These are phyloP conservation scores for Lytechinus pictus DNA, from an alignment of 35 echinoderm and acorn worm genomes.

Conservation along the genomic window DNA sequence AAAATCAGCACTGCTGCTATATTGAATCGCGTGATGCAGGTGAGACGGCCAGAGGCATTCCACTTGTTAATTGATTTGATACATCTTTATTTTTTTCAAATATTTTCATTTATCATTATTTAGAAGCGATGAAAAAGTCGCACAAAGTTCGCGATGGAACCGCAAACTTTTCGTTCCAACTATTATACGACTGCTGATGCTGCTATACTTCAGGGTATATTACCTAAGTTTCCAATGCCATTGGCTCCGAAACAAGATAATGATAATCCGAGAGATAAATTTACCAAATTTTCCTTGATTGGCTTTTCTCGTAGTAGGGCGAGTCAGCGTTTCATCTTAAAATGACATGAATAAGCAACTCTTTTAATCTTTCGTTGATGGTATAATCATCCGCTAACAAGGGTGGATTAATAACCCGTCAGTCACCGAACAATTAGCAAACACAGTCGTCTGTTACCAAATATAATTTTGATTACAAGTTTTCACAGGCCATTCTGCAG, in stretches of 20 bases:
- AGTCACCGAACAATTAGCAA: not conserved
- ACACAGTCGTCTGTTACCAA: not conserved
- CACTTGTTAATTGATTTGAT: too few species aligned
- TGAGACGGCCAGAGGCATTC: too few species aligned
- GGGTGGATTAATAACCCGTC: not conserved
- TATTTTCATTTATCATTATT: too few species aligned
- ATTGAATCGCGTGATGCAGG: too few species aligned
- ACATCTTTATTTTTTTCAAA: too few species aligned
- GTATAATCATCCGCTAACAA: slow-evolving; percentile 1
- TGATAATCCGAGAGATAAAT: not conserved
- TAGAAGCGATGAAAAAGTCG: too few species aligned
- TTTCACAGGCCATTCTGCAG: not conserved
- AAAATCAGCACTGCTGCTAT: too few species aligned
- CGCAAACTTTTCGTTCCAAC: too few species aligned
- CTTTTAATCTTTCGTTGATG: not conserved
- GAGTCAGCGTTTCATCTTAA: not conserved
- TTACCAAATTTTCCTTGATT: not conserved
- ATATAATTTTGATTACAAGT: not conserved
- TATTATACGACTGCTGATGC: too few species aligned
- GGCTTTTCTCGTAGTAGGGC: not conserved
- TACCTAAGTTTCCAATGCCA: not conserved
- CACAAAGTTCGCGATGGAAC: too few species aligned
- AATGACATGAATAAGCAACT: not conserved
- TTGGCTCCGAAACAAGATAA: not conserved
- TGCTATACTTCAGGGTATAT: not conserved